Conservation (phyloP, 2,888 invertebrate species). For the Calameuta pallipes region DNA sequence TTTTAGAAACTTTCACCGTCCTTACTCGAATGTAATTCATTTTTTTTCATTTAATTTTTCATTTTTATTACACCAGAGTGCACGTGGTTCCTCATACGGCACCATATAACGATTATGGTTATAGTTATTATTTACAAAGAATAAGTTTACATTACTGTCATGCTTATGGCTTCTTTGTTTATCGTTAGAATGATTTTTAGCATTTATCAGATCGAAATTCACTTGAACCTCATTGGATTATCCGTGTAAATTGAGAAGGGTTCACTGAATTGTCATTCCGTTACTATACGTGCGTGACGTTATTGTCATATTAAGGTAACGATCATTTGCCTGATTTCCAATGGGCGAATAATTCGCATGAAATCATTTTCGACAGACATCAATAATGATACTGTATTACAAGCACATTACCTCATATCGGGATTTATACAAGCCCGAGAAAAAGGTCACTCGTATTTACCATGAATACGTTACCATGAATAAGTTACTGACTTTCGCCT, state of each 20-base stretch:
- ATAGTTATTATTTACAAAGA: not conserved
- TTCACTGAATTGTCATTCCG: not conserved
- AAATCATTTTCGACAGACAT: not conserved
- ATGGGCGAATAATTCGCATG: not conserved
- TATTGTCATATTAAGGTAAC: not conserved
- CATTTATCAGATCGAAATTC: not conserved
- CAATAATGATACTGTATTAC: not conserved
- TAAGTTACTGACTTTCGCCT: not conserved
- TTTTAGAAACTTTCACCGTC: not conserved
- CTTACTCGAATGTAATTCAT: not conserved
- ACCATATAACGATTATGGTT: not conserved
- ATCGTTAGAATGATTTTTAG: not conserved
- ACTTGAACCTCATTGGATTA: not conserved
- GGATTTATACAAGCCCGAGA: not conserved
- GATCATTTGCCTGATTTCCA: not conserved
- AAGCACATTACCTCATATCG: not conserved
- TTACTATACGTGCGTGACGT: not conserved
- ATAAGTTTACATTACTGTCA: not conserved
- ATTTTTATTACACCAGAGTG: not conserved
- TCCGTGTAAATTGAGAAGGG: not conserved
- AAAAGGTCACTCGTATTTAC: not conserved
- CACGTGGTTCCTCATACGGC: not conserved
- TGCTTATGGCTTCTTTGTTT: not conserved
- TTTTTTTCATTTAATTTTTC: not conserved
- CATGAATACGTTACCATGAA: not conserved